phyloP scores from a whole-genome alignment of 2,888 invertebrate genomes.

The Pantelozetes paolii region DNA sequence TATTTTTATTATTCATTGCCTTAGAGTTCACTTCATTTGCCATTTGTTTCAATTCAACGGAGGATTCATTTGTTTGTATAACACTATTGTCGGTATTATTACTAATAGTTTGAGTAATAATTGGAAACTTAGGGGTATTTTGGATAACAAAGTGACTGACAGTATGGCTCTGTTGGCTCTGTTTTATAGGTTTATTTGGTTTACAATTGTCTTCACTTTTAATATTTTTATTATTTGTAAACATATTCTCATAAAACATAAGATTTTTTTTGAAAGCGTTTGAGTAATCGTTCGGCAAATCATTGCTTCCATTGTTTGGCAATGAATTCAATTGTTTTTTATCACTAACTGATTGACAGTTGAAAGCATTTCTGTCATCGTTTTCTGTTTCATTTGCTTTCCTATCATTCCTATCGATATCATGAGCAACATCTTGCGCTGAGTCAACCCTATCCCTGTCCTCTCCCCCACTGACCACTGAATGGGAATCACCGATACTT shows the following conservation, averaged over 20 bases:
- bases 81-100: not conserved
- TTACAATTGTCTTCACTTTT: not conserved
- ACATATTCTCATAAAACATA: slow-evolving; percentile 41
- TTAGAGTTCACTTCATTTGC: not conserved
- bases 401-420: not conserved
- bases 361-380: not conserved
- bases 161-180: not conserved
- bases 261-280: slow-evolving; percentile 35
- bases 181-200: slow-evolving; percentile 22
- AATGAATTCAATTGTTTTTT: not conserved
- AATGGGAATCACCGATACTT: not conserved
- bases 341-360: not conserved
- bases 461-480: not conserved
- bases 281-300: not conserved
- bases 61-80: not conserved
- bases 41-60: not conserved
- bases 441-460: not conserved
- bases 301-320: not conserved
- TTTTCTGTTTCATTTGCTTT: not conserved
- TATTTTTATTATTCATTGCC: not conserved
- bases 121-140: slow-evolving; percentile 3
- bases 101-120: slow-evolving; percentile 4
- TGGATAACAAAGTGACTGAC: slow-evolving; percentile 15
- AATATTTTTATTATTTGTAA: not conserved
- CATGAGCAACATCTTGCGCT: not conserved